phyloP scores from a whole-genome alignment of 1,140 invertebrate species.

The Epicauta chinensis region DNA sequence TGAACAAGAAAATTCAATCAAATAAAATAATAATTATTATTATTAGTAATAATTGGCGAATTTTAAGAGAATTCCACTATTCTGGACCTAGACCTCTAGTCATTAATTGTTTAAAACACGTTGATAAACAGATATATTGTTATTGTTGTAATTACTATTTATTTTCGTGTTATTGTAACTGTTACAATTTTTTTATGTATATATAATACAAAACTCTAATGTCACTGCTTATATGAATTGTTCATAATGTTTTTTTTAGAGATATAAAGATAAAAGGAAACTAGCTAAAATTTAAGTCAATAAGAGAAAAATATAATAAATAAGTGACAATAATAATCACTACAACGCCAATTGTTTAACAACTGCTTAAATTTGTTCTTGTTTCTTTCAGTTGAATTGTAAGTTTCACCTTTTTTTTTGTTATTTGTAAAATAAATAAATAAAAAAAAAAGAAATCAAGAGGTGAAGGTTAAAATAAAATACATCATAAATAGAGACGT shows the following conservation, averaged over 20 bases:
- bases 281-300: not conserved
- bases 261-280: not conserved
- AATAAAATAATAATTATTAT: not conserved
- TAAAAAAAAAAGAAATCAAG: no score
- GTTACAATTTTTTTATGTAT: constrained; percentile 3
- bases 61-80: constrained; percentile 6
- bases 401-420: constrained; percentile 7
- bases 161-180: constrained; percentile 11
- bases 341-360: constrained; percentile 14
- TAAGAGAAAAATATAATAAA: constrained; percentile 9
- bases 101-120: constrained; percentile 13
- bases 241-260: constrained; percentile 13
- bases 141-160: constrained; percentile 21
- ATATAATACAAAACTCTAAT: not conserved
- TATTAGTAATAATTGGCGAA: not conserved
- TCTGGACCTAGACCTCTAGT: constrained; percentile 17
- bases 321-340: constrained; percentile 19
- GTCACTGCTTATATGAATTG: constrained; percentile 3
- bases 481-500: not conserved
- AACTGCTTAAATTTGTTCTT: constrained; percentile 2
- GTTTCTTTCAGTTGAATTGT: constrained; percentile 4
- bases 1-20: not conserved
- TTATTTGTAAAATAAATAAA: constrained; percentile 9
- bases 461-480: constrained; percentile 20
- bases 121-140: constrained; percentile 10